These are phyloP conservation scores for Carpatolechia fugitivella DNA, from an alignment of 2,888 invertebrate genomes.

Conservation along the genomic window DNA sequence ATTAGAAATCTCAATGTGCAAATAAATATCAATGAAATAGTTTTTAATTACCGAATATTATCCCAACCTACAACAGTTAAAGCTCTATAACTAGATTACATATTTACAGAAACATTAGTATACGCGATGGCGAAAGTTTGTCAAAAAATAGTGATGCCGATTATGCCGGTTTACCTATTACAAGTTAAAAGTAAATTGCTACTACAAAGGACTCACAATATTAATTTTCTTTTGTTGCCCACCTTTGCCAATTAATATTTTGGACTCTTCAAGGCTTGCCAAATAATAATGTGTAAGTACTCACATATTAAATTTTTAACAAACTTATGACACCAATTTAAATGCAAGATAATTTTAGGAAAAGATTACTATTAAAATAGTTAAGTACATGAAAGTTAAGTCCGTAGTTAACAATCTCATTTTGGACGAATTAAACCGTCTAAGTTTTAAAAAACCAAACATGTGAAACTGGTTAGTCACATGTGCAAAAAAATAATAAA, in stretches of 20 bases:
- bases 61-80: constrained; percentile 68
- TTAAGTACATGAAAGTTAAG: constrained; percentile 73
- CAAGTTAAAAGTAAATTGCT: no score
- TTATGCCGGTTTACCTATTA: no score
- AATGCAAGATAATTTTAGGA: constrained; percentile 54
- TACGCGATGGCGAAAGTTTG: constrained; percentile 27
- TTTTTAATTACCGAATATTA: constrained; percentile 35
- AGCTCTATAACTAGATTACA: constrained; percentile 73
- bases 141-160: neutral
- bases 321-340: constrained; percentile 39
- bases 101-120: constrained; percentile 60
- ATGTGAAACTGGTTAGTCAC: no score
- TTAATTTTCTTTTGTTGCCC: no score
- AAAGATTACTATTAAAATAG: constrained; percentile 58
- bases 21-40: constrained; percentile 46
- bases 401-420: constrained; percentile 59
- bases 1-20: constrained; percentile 23
- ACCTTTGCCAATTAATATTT: no score
- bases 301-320: constrained; percentile 12
- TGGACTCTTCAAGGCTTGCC: no score
- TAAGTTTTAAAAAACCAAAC: neutral
- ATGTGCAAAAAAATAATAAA: no score
- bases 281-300: no score
- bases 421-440: constrained; percentile 56
- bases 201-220: no score